Base-by-base conservation (phyloP, 2,113 vertebrate species). In the Zapus hudsonius region DNA sequence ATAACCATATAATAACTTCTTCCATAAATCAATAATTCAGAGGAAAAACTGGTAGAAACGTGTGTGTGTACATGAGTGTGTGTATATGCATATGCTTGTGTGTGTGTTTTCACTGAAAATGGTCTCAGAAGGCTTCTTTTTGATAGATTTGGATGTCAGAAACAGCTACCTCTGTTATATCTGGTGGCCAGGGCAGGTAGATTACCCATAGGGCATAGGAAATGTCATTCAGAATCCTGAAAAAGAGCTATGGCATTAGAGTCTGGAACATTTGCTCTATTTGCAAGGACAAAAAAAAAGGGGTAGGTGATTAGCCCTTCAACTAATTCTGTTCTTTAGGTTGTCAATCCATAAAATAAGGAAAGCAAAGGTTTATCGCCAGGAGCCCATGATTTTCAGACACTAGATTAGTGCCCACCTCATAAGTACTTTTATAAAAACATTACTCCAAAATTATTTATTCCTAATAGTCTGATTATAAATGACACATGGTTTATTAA, bases 1-100 rank as follows among this genome's bases (percentile, higher is more conserved):
- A 83, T 47, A 85, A 80, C 44, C 83, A 19, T 33, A 84, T 6
- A 40, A 7, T 36, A 20, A 8, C 57, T 95, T 94, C 38, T 80
- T 93, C 61, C 88, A 81, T 9, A 95, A 95, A 95, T 69, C 79
- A 67, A 84, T 38, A 85, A 6, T 13, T 38, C 13, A 72, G 81
- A 96, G 88, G 75, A 61, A n/a, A 81, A 25, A 52, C 12, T 33
- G 11, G 75, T 84, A 84, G 36, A 84, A 95, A 52, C 75, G 1
- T 13, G 6, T 38, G 3, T 47, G 9, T 29, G 4, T 38, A n/a
- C n/a, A n/a, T n/a, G 52, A 52, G n/a, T n/a, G 11, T 52, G 31
- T 59, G 33, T 59, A 11, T 57, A 47, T 36, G 47, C n/a, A 11
- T 57, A 7, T 20, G 73, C 22, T 19, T n/a, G 42, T 33, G 42